These are phyloP conservation scores for Tetranychus truncatus DNA, from an alignment of 2,888 invertebrate species.

Conservation along the genomic window DNA sequence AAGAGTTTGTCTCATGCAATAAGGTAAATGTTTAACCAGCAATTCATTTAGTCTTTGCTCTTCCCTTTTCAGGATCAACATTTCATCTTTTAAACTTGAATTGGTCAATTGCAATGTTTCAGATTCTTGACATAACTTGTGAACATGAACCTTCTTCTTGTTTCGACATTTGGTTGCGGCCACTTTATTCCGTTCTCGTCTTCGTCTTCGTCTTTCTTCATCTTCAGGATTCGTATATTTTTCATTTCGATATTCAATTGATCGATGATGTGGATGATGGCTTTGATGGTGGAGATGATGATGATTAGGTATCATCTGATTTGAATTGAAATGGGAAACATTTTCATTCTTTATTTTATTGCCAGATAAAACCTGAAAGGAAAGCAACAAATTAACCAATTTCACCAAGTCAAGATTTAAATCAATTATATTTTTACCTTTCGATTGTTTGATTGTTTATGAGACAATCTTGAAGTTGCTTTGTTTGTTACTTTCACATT, in stretches of 20 bases:
- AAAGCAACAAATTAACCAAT: no score
- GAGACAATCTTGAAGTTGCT: no score
- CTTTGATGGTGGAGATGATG: neutral
- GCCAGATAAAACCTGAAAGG: no score
- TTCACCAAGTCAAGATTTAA: no score
- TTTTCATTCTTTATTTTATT: no score
- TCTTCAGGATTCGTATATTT: neutral
- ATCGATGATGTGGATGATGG: neutral
- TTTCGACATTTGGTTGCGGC: slow-evolving; percentile 83
- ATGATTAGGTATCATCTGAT: neutral
- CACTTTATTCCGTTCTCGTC: slow-evolving; percentile 78
- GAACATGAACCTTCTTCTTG: slow-evolving; percentile 75
- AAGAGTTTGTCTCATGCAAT: neutral
- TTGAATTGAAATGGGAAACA: neutral
- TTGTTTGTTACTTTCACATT: no score
- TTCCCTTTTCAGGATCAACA: slow-evolving; percentile 7
- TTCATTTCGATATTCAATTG: neutral
- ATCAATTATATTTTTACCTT: no score
- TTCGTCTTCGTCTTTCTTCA: slow-evolving; percentile 52
- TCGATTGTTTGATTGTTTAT: no score
- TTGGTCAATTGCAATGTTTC: slow-evolving; percentile 1
- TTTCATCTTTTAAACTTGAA: slow-evolving; percentile 7
- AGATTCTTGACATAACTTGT: slow-evolving; percentile 49
- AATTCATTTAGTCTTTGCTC: slow-evolving; percentile 12
- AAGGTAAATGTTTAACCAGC: slow-evolving; percentile 4